These are phyloP conservation scores for Numenius arquata DNA, from an alignment of 2,113 vertebrate species.

Conservation along the genomic window DNA sequence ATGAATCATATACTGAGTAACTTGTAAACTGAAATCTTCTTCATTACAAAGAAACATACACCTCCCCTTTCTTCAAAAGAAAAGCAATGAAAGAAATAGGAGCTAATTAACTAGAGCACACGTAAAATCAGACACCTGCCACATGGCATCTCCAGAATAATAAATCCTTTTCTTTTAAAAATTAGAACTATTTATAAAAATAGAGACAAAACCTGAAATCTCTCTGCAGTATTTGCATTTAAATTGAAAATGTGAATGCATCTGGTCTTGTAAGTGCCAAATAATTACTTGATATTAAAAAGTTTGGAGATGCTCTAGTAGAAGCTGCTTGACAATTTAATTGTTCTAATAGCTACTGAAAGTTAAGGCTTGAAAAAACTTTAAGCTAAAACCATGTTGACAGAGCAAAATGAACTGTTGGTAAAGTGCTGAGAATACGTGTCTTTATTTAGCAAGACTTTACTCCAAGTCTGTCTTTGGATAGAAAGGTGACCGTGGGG, in stretches of 20 bases:
- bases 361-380: constrained; percentile 1
- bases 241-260: constrained; percentile 65
- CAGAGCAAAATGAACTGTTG: neutral
- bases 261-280: constrained; percentile 56
- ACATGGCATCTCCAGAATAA: neutral
- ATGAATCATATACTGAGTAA: neutral
- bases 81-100: neutral
- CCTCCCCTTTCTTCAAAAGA: neutral
- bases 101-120: constrained; percentile 36
- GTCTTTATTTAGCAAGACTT: neutral
- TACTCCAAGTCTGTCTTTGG: neutral
- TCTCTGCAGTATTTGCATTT: constrained; percentile 65
- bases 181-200: constrained; percentile 50
- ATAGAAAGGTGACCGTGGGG: neutral
- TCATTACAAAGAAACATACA: neutral
- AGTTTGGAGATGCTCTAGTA: constrained; percentile 49
- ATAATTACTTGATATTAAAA: constrained; percentile 66
- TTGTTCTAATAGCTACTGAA: constrained; percentile 40
- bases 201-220: constrained; percentile 39
- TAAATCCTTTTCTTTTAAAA: neutral
- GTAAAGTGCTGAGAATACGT: neutral
- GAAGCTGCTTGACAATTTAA: constrained; percentile 58
- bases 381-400: neutral
- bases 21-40: neutral
- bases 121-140: neutral